phyloP scores from a whole-genome alignment of 2,888 invertebrate genomes.

The Mesoligia furuncula region DNA sequence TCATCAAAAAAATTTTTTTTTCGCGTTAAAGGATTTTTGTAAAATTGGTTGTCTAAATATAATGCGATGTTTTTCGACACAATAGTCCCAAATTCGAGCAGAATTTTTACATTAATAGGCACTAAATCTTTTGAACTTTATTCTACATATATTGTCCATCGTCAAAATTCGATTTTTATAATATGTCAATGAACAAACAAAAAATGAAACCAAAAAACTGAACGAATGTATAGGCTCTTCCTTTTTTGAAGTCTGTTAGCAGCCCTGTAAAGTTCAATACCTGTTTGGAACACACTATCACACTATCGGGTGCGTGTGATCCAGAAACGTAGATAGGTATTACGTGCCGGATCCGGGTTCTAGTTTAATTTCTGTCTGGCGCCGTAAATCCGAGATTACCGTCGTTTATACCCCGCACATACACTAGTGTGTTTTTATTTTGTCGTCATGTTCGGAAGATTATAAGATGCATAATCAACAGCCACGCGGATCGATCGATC shows the following conservation, averaged over 20 bases:
- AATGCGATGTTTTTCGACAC: neutral
- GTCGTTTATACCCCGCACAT: constrained; percentile 29
- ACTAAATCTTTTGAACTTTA: neutral
- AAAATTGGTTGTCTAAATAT: neutral
- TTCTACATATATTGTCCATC: neutral
- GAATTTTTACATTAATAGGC: neutral
- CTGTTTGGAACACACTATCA: constrained; percentile 19
- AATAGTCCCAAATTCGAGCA: neutral
- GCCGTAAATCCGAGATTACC: constrained; percentile 59
- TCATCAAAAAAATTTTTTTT: neutral
- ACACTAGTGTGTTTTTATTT: constrained; percentile 19
- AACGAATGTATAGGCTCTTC: neutral
- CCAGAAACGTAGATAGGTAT: constrained; percentile 32
- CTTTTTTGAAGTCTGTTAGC: neutral
- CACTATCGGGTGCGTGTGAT: constrained; percentile 23
- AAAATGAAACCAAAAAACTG: neutral
- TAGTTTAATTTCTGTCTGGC: constrained; percentile 63
- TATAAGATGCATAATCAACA: neutral
- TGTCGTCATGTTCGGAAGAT: constrained; percentile 5
- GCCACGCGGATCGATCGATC: too few species aligned
- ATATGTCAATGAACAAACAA: neutral
- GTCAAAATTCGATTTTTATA: neutral
- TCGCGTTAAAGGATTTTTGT: neutral
- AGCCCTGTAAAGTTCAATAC: constrained; percentile 19
- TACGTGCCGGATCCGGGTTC: constrained; percentile 35